Conservation (phyloP, 2,888 invertebrate genomes). For the Folsomia candida region DNA sequence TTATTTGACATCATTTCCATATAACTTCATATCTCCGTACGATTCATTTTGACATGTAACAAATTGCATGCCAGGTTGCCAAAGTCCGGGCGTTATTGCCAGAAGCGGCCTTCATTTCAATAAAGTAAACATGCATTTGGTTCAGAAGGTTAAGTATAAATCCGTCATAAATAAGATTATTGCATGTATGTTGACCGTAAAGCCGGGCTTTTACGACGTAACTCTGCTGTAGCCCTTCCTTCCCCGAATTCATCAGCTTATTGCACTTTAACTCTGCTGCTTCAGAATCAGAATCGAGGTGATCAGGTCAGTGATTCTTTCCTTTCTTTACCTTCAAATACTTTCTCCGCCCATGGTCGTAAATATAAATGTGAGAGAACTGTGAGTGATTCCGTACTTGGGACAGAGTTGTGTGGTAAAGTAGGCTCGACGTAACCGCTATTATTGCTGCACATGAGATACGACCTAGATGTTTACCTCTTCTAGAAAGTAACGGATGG, state of each 20-base stretch:
- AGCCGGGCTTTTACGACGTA: neutral
- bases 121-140: neutral
- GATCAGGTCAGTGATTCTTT: neutral
- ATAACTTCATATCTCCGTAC: neutral
- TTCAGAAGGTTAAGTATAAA: neutral
- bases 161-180: conserved; percentile 6
- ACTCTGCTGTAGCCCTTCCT: neutral
- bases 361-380: too few relatives aligned
- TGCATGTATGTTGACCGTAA: neutral
- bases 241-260: neutral
- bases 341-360: neutral
- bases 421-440: too few relatives aligned
- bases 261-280: neutral
- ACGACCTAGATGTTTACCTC: too few relatives aligned
- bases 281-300: neutral
- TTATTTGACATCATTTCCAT: neutral
- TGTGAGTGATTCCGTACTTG: too few relatives aligned
- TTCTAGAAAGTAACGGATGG: too few relatives aligned
- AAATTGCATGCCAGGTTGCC: neutral
- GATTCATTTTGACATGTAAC: neutral
- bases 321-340: neutral
- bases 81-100: neutral
- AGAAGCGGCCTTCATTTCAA: neutral
- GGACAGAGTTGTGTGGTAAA: too few relatives aligned
- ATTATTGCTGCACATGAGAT: too few relatives aligned